Evolutionary conservation across 2,888 invertebrate genomes (phyloP), one percentile per base, ranked within the genome.

Genomic region (Diarsia mendica): DNA sequence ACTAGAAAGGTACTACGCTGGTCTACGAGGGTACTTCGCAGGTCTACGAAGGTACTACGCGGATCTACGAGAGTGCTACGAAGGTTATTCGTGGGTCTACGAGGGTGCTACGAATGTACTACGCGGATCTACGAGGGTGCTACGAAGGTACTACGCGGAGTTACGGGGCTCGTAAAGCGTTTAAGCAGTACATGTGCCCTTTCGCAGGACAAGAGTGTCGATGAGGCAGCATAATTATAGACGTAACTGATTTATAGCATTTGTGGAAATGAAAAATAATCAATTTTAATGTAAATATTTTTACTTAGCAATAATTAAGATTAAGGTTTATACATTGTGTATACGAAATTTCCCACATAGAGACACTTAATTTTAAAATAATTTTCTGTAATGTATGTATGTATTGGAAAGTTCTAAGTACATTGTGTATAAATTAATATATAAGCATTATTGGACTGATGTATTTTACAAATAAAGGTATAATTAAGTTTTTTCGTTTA

Each of bases 381-480:
- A 28, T 28, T 28, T 28, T 1, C 28, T 28, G 28, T 28, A 28
- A 28, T 28, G 28, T 28, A 28, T 28, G 28, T 28, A 28, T 28
- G 28, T 28, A 28, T 28, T 28, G 23, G 18, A 3, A 61, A 13
- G 13, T 10, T 51, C 6, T 18, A n/a, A 58, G 28, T 49, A 80
- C 33, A 72, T 46, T 49, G 46, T 20, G 20, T 82, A 23, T 68
- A 48, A 46, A 67, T 67, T 69, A 61, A 23, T 39, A 5, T 81
- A 44, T 78, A 79, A 83, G 72, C 64, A 67, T 83, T 67, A 83
- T 83, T 89, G 83, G 91, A 91, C 91, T 91, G 90, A 90, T 81
- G 75, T 87, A 86, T 82, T 85, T 73, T 65, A 86, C 33, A 18
- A 86, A 88, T 87, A 85, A 84, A 86, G n/a, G 64, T 63, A 60